Base-by-base conservation (phyloP, 2,113 vertebrate genomes). In the Coregonus clupeaformis region DNA sequence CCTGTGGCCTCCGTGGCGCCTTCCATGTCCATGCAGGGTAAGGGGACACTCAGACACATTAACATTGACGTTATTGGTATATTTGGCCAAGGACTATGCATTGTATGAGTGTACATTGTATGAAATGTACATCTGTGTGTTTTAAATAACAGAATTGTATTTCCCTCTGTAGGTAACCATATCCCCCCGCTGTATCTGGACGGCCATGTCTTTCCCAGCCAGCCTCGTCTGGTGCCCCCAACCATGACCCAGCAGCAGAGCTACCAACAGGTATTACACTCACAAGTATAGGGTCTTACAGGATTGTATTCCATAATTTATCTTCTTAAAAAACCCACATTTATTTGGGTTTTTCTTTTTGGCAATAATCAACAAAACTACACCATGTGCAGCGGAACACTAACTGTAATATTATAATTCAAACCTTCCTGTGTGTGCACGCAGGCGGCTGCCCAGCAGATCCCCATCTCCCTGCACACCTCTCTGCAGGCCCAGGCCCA, bases 21-120 rank as follows among this genome's bases (percentile, higher is more conserved):
- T 63, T 99, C 98, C 67, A 97, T 97, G 88, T 98, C 98, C 72
- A 94, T 99, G 88, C 98, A 97, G 95, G 98, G 97, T 98, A 92
- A 57, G 60, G 16, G 14, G 6, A 22, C 5, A 36, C 5, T 45
- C 16, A 22, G 57, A 60, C n/a, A 60, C n/a, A 16, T 60, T 20
- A 16, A 60, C n/a, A 60, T 18, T 6, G 57, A 16, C n/a, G 9
- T 22, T 16, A 16, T 22, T 60, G 57, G 20, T 14, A 20, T 55
- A 20, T 14, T 55, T 55, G 5, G 52, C 14, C 52, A 4, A 20
- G 18, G 52, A 20, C 52, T 55, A 14, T 14, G 20, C 52, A 55
- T 14, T 18, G 52, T 47, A 13, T 13, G 45, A 47, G 6, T 47
- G 45, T 47, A 47, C 45, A 47, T 9, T 47, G 45, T 18, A 55